Percentiles rank a stretch among this genome's conserved stretches.
phyloP scores from a whole-genome alignment of 2,888 invertebrate species.

The Cyclophora punctaria region DNA sequence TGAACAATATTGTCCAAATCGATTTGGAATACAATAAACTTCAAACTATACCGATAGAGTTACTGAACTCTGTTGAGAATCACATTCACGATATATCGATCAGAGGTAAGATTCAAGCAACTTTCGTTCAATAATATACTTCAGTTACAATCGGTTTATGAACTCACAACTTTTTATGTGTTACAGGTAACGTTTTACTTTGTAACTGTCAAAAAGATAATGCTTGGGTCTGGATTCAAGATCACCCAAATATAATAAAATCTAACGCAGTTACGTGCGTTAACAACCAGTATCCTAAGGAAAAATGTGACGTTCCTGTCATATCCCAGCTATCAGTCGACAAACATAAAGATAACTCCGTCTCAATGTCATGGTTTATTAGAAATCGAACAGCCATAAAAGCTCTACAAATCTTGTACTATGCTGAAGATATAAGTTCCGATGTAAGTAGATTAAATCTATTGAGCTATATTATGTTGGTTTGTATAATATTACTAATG shows the following conservation, averaged over 20 bases:
- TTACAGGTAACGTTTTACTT: constrained; percentile 88
- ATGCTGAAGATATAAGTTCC: constrained; percentile 61
- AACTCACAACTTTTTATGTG: too few species aligned
- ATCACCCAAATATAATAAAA: constrained; percentile 79
- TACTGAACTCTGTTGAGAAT: constrained; percentile 87
- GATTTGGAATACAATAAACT: constrained; percentile 89
- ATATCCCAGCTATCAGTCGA: constrained; percentile 89
- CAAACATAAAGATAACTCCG: constrained; percentile 89
- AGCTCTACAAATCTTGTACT: constrained; percentile 88
- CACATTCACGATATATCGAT: constrained; percentile 86
- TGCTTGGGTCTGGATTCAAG: constrained; percentile 94
- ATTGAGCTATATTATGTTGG: constrained; percentile 1
- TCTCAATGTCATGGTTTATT: constrained; percentile 91
- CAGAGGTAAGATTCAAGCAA: constrained; percentile 78
- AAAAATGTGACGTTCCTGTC: constrained; percentile 78
- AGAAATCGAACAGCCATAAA: constrained; percentile 89
- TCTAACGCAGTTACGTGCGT: constrained; percentile 47
- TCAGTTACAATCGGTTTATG: too few species aligned
- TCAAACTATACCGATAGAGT: constrained; percentile 84
- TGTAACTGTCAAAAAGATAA: constrained; percentile 94
- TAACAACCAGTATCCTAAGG: constrained; percentile 60
- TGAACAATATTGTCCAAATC: constrained; percentile 84
- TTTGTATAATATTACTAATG: background rate
- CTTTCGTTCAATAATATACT: background rate
- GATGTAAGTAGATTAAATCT: constrained; percentile 33